phyloP scores from a whole-genome alignment of 2,797 vertebrate genomes.

The Crotalus adamanteus region DNA sequence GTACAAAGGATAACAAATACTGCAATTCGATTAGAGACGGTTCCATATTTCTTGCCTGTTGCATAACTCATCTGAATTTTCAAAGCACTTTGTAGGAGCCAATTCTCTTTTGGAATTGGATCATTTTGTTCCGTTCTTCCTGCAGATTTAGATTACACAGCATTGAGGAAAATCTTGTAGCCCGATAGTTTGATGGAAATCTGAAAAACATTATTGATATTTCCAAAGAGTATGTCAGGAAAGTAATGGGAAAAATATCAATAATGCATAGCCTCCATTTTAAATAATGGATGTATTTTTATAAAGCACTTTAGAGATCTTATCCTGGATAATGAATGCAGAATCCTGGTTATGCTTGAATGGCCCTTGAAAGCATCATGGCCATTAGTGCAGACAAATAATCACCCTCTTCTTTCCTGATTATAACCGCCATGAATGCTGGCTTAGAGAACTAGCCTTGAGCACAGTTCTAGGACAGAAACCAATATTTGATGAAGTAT shows the following conservation, averaged over 20 bases:
- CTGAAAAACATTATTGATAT: constrained; percentile 27
- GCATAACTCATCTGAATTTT: background rate
- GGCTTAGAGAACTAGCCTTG: background rate
- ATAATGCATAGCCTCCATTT: constrained; percentile 32
- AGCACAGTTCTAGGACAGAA: background rate
- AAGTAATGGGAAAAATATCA: constrained; percentile 47
- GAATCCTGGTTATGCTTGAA: constrained; percentile 39
- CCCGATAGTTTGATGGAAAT: background rate
- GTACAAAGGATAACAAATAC: background rate
- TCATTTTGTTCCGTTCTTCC: background rate
- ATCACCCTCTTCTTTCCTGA: background rate
- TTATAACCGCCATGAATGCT: background rate
- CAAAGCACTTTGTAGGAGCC: background rate
- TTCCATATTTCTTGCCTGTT: background rate
- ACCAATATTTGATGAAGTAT: background rate
- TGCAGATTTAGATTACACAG: background rate
- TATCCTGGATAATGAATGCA: constrained; percentile 4
- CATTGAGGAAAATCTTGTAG: background rate
- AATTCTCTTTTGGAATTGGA: background rate
- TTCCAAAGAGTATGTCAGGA: constrained; percentile 45
- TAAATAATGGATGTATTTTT: constrained; percentile 39
- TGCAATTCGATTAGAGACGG: background rate
- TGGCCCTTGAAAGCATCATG: constrained; percentile 19
- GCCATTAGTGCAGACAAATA: constrained; percentile 22
- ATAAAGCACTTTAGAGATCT: constrained; percentile 42